phyloP scores from a whole-genome alignment of 2,888 invertebrate species.

The Drosophila formosana region DNA sequence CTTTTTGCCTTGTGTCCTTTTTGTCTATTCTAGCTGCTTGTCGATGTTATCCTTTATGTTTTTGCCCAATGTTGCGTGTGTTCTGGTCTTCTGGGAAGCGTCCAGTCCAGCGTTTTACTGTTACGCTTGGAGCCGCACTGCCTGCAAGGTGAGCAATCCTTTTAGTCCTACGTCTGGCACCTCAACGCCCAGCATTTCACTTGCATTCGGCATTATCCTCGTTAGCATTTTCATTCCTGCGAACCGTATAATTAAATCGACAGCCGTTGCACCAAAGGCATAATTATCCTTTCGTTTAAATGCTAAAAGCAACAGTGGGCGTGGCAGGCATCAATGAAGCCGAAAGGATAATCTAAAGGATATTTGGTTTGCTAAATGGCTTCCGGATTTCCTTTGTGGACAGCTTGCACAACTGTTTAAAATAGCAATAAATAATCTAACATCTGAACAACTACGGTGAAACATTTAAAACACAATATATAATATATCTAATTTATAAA shows the following conservation, averaged over 20 bases:
- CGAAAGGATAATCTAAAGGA: constrained; percentile 75
- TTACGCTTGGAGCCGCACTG: constrained; percentile 21
- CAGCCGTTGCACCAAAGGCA: constrained; percentile 36
- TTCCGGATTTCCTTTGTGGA: neutral
- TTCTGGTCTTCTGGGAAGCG: constrained; percentile 44
- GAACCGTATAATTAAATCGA: constrained; percentile 50
- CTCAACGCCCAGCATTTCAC: constrained; percentile 5
- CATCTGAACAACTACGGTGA: no score
- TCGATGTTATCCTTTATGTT: constrained; percentile 12
- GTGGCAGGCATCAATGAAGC: constrained; percentile 40
- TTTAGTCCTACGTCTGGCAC: constrained; percentile 3
- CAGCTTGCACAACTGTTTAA: neutral
- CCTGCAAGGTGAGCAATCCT: constrained; percentile 30
- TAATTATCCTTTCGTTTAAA: constrained; percentile 41
- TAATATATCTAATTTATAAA: neutral
- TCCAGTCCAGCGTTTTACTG: constrained; percentile 16
- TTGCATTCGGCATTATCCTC: constrained; percentile 13
- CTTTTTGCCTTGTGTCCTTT: constrained; percentile 35
- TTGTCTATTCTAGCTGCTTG: constrained; percentile 1
- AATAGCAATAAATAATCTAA: neutral
- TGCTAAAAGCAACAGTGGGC: neutral
- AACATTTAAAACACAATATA: no score
- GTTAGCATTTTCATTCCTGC: no score
- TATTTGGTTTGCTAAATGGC: constrained; percentile 75
- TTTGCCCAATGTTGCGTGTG: constrained; percentile 47